These are phyloP conservation scores for Sinelater perroti DNA, from an alignment of 2,888 invertebrate genomes.

Conservation along the genomic window DNA sequence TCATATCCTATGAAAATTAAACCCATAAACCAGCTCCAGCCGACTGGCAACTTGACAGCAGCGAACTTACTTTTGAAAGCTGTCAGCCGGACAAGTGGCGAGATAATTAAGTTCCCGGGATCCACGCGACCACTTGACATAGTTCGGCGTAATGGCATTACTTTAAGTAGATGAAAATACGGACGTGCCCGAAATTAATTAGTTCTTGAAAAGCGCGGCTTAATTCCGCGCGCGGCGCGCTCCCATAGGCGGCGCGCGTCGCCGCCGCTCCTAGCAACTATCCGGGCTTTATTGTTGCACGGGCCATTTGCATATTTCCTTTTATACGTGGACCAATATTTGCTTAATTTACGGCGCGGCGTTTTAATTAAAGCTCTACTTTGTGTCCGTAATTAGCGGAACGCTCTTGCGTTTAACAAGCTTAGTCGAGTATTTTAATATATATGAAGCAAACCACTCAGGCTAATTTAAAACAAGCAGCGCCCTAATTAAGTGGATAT, in stretches of 20 bases:
- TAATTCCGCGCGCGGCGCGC: neutral
- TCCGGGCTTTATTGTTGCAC: conserved; percentile 9
- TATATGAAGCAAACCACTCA: neutral
- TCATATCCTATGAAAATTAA: conserved; percentile 26
- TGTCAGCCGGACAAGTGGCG: conserved; percentile 25
- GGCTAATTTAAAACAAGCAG: no score
- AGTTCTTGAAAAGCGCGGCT: neutral
- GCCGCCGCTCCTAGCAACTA: no score
- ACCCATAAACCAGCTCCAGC: conserved; percentile 18
- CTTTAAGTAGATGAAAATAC: conserved; percentile 16
- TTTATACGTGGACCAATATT: conserved; percentile 8
- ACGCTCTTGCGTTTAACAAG: neutral
- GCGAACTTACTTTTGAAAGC: conserved; percentile 22
- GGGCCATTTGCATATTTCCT: conserved; percentile 1
- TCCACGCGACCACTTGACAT: conserved; percentile 26
- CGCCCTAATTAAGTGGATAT: no score
- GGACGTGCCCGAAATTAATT: conserved; percentile 16
- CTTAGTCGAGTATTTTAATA: neutral
- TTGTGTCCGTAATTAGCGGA: conserved; percentile 2
- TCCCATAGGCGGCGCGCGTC: no score
- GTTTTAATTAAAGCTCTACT: conserved; percentile 3
- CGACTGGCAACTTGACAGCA: conserved; percentile 9
- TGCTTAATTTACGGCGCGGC: conserved; percentile 5
- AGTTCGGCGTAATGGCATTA: conserved; percentile 19
- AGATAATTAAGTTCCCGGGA: conserved; percentile 30